These are phyloP conservation scores for Phaethon lepturus DNA, from an alignment of 2,113 vertebrate genomes.

Conservation along the genomic window DNA sequence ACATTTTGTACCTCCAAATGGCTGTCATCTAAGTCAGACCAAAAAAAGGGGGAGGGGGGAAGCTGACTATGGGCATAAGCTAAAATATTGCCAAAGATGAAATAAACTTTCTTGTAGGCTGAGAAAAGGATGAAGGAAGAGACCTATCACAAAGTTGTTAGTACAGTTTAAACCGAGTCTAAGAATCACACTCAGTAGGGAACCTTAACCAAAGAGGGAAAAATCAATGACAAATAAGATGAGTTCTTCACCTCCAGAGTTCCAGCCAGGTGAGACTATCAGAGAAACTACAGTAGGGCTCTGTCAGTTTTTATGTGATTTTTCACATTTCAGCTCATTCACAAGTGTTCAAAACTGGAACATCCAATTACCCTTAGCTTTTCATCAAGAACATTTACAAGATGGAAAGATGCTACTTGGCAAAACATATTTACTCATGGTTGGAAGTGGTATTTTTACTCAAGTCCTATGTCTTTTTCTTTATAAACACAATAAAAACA, in stretches of 20 bases:
- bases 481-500: neutral
- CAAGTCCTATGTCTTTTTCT: neutral
- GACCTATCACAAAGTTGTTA: slow-evolving; percentile 3
- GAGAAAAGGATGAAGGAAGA: slow-evolving; percentile 18
- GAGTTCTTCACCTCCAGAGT: slow-evolving; percentile 50
- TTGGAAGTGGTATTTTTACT: neutral
- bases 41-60: rapidly evolving
- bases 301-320: neutral
- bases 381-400: neutral
- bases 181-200: slow-evolving; percentile 36
- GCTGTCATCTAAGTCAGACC: neutral
- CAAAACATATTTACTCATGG: neutral
- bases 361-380: neutral
- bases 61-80: neutral
- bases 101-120: neutral
- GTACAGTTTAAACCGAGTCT: slow-evolving; percentile 31
- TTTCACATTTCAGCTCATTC: neutral
- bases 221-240: slow-evolving; percentile 66
- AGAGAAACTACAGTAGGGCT: slow-evolving; percentile 32
- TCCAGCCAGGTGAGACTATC: slow-evolving; percentile 59
- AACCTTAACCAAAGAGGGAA: slow-evolving; percentile 40
- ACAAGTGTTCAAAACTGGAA: neutral
- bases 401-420: neutral
- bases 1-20: slow-evolving; percentile 17
- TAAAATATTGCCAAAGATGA: slow-evolving; percentile 5